Conservation (phyloP, 2,888 invertebrate species). For the Lamellibrachia columna region DNA sequence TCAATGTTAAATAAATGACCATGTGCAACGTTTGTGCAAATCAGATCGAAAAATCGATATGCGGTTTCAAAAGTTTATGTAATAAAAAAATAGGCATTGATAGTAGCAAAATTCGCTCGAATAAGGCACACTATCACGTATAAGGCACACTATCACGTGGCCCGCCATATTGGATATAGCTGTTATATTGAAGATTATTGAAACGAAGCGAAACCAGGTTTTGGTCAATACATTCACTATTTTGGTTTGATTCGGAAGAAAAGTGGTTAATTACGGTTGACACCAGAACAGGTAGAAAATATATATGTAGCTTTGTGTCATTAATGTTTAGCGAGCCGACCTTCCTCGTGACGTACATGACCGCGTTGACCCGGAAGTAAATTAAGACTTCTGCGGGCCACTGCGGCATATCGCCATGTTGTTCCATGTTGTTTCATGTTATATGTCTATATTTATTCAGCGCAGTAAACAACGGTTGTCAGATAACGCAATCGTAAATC, state of each 20-base stretch:
- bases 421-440: not conserved
- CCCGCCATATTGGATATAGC: not conserved
- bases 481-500: not conserved
- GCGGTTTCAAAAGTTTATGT: not conserved
- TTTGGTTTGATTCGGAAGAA: not conserved
- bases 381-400: not conserved
- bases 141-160: not conserved
- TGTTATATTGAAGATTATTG: not conserved
- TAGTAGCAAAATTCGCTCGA: not conserved
- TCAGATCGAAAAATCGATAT: not conserved
- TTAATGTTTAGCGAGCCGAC: not conserved
- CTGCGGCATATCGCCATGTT: not conserved
- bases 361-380: not conserved
- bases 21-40: not conserved
- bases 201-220: not conserved
- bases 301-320: not conserved
- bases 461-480: not conserved
- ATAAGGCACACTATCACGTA: not conserved
- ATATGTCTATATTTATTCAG: not conserved
- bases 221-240: not conserved
- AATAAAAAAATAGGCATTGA: not conserved
- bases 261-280: not conserved
- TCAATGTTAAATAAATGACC: not conserved
- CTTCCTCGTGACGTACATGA: not conserved
- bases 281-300: not conserved